Base-by-base conservation (phyloP, 2,113 vertebrate genomes). In the Triplophysa dalaica region DNA sequence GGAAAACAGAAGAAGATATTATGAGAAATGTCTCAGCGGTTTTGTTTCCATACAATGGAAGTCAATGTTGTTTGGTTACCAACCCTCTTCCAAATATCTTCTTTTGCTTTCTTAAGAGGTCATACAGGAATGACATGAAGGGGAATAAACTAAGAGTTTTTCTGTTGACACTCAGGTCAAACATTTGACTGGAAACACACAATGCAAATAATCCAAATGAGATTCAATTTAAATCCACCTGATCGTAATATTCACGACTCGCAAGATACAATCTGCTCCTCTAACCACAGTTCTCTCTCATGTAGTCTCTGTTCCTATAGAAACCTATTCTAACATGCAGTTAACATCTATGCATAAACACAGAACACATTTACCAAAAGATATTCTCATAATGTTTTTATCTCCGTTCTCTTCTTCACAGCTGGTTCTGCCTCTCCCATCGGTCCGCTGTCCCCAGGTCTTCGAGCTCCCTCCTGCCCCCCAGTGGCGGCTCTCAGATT, bases 401-500 rank as follows among this genome's bases (percentile, higher is more conserved):
- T 29, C 63, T 70, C 26, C 45, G 24, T 78, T 54, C 6, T 26
- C 7, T 33, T 48, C 21, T 75, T 52, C 78, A 4, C 86, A 79
- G 82, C 5, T 58, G 75, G 41, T 3, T 2, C 56, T 24, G 33
- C 70, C n/a, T 75, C 48, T 29, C 45, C 67, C 14, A 22, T 19
- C 54, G 0, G 33, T 29, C 75, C 84, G 73, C 80, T 77, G 45
- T 77, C 77, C 81, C 84, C 85, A 10, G 91, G 63, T 56, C 60
- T 73, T 11, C 29, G 21, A 70, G 8, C 77, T 41, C 9, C 19
- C 21, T 66, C 48, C 70, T n/a, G n/a, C 17, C 65, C 82, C 41
- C 89, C 97, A 19, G 90, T 88, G 0, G 29, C 94, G 83, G 82
- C 88, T 52, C 74, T 97, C 81, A 90, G 94, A 19, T 91, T 95